A percentile compares a stretch with the other conserved stretches of the same genome.
Evolutionary conservation across 1,140 invertebrate genomes (phyloP).

Genomic region (Neoseiulus cucumeris): DNA sequence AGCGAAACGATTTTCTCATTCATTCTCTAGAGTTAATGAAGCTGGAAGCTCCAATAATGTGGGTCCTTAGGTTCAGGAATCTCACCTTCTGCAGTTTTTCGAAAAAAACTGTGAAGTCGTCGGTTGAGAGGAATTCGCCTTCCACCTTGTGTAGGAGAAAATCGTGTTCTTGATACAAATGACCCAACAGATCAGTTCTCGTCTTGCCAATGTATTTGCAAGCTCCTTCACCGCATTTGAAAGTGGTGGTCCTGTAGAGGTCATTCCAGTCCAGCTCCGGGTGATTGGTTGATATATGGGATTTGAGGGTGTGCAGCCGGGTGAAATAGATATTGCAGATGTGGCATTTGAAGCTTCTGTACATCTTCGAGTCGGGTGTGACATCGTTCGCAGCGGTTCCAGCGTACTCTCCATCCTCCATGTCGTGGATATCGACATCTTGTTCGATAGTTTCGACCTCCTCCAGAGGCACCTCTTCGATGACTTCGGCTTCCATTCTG

Average conservation of each 20-base stretch:
- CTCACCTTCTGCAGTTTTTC: constrained; percentile 4
- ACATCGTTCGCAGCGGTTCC: too few relatives aligned
- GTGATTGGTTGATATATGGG: not conserved
- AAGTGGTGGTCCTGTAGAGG: not conserved
- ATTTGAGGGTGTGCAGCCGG: not conserved
- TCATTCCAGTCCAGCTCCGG: constrained; percentile 9
- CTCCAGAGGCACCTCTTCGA: too few relatives aligned
- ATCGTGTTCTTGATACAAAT: not conserved
- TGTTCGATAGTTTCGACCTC: too few relatives aligned
- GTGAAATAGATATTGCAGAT: constrained; percentile 1
- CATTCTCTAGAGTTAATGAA: too few relatives aligned
- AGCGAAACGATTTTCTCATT: too few relatives aligned
- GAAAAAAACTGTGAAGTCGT: not conserved
- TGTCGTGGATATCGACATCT: too few relatives aligned
- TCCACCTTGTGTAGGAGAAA: not conserved
- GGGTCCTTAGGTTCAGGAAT: not conserved
- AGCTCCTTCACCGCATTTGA: not conserved
- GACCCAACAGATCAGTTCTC: not conserved
- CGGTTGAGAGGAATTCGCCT: not conserved
- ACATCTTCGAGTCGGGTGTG: too few relatives aligned
- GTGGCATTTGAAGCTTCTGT: constrained; percentile 6
- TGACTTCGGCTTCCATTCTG: too few relatives aligned
- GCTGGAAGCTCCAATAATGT: too few relatives aligned
- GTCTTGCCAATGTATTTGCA: not conserved
- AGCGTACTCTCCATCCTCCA: too few relatives aligned